phyloP scores from a whole-genome alignment of 2,797 vertebrate species.

The Lemur catta region DNA sequence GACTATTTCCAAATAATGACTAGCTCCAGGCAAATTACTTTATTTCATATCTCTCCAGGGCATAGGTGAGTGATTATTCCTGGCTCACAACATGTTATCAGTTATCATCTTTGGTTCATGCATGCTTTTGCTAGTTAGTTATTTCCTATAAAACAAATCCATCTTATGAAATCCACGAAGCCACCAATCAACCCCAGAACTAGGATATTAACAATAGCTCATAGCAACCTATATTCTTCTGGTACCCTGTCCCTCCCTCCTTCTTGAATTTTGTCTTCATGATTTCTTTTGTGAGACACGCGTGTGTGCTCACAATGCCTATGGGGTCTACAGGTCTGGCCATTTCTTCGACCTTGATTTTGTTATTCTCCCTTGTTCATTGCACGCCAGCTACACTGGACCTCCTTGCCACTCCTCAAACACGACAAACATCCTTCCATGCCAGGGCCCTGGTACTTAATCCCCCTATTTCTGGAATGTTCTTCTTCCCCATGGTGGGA shows the following conservation, averaged over 20 bases:
- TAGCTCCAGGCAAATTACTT: not conserved
- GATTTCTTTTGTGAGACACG: not conserved
- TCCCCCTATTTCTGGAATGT: not conserved
- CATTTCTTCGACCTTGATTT: not conserved
- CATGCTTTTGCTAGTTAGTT: not conserved
- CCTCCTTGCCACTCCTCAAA: not conserved
- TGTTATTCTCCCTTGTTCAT: not conserved
- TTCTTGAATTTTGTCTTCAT: not conserved
- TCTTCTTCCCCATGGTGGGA: not conserved
- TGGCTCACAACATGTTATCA: not conserved
- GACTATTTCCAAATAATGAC: conserved; percentile 11
- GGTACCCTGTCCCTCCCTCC: rapidly evolving
- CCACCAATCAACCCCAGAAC: not conserved
- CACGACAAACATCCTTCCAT: not conserved
- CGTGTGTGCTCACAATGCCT: not conserved
- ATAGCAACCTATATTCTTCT: not conserved
- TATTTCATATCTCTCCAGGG: not conserved
- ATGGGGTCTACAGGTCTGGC: not conserved
- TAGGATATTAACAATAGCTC: not conserved
- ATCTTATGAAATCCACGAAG: not conserved
- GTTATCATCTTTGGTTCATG: not conserved
- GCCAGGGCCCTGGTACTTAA: not conserved
- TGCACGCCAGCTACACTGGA: rapidly evolving
- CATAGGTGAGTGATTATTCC: not conserved
- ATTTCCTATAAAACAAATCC: not conserved